A percentile compares a stretch with the other conserved stretches of the same genome.
Evolutionary conservation across 2,113 vertebrate species (phyloP).

Genomic region (Dascyllus trimaculatus): DNA sequence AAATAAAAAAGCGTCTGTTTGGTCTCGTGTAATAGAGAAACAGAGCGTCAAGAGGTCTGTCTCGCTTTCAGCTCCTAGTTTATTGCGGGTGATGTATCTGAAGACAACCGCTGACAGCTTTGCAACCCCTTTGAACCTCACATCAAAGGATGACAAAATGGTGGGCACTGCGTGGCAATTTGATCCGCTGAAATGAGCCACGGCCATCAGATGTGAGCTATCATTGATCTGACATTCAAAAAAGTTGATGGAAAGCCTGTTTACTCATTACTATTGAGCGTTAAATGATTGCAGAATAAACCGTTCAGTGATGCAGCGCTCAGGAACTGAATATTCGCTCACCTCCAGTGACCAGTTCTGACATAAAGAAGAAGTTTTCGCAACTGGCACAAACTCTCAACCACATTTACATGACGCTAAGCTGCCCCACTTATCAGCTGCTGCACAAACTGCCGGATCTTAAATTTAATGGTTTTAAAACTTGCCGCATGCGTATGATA

Average conservation of each 20-base stretch:
- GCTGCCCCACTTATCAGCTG: constrained; percentile 59
- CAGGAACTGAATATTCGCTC: not conserved
- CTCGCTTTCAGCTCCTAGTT: constrained; percentile 52
- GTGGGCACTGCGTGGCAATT: constrained; percentile 53
- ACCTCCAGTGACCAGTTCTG: constrained; percentile 42
- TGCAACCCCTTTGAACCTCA: constrained; percentile 65
- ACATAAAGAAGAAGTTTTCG: constrained; percentile 44
- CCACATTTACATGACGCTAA: constrained; percentile 48
- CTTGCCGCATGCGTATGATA: constrained; percentile 16
- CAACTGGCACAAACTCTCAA: constrained; percentile 34
- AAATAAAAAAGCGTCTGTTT: constrained; percentile 22
- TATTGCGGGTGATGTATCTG: constrained; percentile 65
- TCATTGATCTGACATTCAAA: constrained; percentile 42
- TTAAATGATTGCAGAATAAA: constrained; percentile 35
- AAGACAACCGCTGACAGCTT: constrained; percentile 70
- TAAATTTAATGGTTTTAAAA: constrained; percentile 57
- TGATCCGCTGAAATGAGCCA: constrained; percentile 56
- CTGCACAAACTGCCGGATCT: constrained; percentile 48
- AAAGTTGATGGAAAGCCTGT: constrained; percentile 28
- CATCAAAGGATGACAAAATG: constrained; percentile 71
- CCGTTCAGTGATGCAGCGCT: not conserved
- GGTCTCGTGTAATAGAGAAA: constrained; percentile 52
- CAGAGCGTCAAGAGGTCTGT: constrained; percentile 45
- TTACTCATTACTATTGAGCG: constrained; percentile 25
- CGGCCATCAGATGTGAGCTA: constrained; percentile 39